Evolutionary conservation across 1,140 invertebrate genomes (phyloP).

Genomic region (Diachasmimorpha longicaudata): DNA sequence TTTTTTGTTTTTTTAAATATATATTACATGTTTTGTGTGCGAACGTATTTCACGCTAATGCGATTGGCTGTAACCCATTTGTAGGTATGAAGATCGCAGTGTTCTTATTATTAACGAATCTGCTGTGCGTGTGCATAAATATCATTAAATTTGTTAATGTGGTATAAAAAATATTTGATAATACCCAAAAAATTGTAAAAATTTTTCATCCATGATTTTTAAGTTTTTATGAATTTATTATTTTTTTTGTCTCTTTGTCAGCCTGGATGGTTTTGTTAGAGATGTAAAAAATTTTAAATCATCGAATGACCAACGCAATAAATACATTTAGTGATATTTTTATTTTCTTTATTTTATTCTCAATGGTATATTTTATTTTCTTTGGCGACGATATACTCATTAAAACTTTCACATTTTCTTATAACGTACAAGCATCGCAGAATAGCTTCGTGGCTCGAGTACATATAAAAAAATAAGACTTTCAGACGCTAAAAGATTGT

Average conservation of each 20-base stretch:
- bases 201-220: constrained; percentile 9
- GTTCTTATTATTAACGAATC: constrained; percentile 17
- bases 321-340: neutral
- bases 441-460: neutral
- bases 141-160: constrained; percentile 6
- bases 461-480: constrained; percentile 36
- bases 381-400: neutral
- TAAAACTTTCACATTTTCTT: constrained; percentile 1
- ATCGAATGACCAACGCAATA: neutral
- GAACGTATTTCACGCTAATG: neutral
- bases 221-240: neutral
- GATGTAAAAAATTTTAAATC: neutral
- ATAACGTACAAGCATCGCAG: neutral
- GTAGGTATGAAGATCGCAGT: neutral
- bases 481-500: constrained; percentile 33
- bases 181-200: constrained; percentile 5
- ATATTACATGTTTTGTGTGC: neutral
- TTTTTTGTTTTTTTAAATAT: constrained; percentile 26
- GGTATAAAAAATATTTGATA: constrained; percentile 14
- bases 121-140: constrained; percentile 30
- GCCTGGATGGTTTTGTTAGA: neutral
- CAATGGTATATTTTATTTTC: neutral
- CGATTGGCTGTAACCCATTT: constrained; percentile 7
- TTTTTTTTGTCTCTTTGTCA: neutral
- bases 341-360: neutral